Base-by-base conservation (phyloP, 2,113 vertebrate species). In the Acanthisitta chloris region DNA sequence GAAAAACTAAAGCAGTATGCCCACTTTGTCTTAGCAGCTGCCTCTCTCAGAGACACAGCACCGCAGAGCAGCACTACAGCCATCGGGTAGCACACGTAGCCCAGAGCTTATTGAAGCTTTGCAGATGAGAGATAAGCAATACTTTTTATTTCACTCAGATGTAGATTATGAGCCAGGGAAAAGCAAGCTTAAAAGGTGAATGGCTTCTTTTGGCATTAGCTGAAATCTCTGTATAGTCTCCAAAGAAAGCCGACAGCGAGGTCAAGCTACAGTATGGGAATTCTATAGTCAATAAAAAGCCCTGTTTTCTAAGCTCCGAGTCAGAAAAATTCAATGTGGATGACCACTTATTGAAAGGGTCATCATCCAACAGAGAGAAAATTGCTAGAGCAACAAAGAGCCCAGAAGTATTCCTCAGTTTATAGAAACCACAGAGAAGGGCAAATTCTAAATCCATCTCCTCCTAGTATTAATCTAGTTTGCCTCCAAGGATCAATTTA, bases 291-390 rank as follows among this genome's bases (percentile, higher is more conserved):
- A 90, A 96, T 90, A 93, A 94, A 96, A 92, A 7, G 2, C n/a
- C 65, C 84, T 81, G 85, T 5, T 71, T 96, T 96, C 86, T 71
- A 94, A 93, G 85, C 94, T 86, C 61, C 31, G 55, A 96, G 85
- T 81, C 80, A 88, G 94, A 90, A 93, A 96, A 96, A 95, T 92
- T 86, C 92, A 90, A 45, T 96, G 96, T 74, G 94, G 88, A 94
- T 92, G 94, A 89, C 96, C 92, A 96, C 72, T 96, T 96, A 96
- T 76, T 96, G 96, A 96, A 96, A 96, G 93, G 96, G 95, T 96
- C 94, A 97, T 91, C 91, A 89, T 97, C 94, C 96, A 96, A 95
- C 92, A 94, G 94, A 94, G 93, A 93, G 76, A 81, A 97, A 97
- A 96, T 88, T 94, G 94, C 93, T 83, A 83, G 36, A 90, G 92